Conservation (phyloP, 1,140 invertebrate species). For the Drosophila lowei region DNA sequence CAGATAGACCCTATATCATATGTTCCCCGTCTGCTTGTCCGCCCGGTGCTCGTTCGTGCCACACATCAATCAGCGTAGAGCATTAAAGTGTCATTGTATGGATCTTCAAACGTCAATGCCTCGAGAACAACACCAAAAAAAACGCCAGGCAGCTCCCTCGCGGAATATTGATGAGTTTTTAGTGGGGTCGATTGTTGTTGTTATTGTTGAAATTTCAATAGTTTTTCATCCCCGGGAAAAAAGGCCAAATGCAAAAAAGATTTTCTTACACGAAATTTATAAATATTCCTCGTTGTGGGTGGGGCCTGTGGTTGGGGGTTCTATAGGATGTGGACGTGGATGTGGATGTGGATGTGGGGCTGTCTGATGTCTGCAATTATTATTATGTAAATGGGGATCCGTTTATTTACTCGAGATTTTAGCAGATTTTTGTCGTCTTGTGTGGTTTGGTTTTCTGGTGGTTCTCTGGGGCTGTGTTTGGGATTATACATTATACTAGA, state of each 20-base stretch:
- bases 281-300: constrained; percentile 53
- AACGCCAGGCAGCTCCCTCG: constrained; percentile 1
- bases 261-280: constrained; percentile 56
- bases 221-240: constrained; percentile 27
- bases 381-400: constrained; percentile 73
- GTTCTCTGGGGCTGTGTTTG: neutral
- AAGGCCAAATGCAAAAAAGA: constrained; percentile 51
- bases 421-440: constrained; percentile 52
- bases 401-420: constrained; percentile 63
- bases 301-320: neutral
- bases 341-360: no score
- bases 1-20: constrained; percentile 49
- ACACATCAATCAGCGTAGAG: constrained; percentile 69
- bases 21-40: constrained; percentile 34
- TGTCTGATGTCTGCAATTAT: constrained; percentile 64
- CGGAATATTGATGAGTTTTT: constrained; percentile 74
- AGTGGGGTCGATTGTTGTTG: constrained; percentile 48
- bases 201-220: constrained; percentile 67
- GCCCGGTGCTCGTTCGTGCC: constrained; percentile 21
- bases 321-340: constrained; percentile 10
- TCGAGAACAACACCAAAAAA: constrained; percentile 6
- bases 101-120: constrained; percentile 77
- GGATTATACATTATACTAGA: constrained; percentile 31
- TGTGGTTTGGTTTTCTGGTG: constrained; percentile 16
- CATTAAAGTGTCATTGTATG: constrained; percentile 80